Evolutionary conservation across 1,140 invertebrate genomes (phyloP), one percentile per base, ranked within the genome.

Genomic region (Phymastichus coffea): DNA sequence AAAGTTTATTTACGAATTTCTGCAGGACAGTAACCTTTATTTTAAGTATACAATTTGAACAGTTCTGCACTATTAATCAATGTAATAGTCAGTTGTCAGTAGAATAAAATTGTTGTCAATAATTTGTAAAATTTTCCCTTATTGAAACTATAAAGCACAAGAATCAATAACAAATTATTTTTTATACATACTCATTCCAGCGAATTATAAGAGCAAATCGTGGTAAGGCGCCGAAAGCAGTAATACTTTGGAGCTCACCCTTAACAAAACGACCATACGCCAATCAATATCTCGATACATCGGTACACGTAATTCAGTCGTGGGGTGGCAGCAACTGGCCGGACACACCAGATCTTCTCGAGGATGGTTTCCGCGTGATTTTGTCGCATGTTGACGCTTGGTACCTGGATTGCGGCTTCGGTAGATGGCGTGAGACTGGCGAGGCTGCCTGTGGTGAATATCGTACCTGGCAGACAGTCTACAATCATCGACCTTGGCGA

Each of bases 381-480:
- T 75, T 92, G 28, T 92, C 90, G 0, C 90, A 93, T 69, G 89
- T 91, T 25, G 90, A 93, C 69, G 88, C 89, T 1, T 92, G 89
- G 90, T 92, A 93, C 75, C 80, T 94, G 51, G 90, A 93, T 67
- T 93, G 91, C 66, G 90, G 90, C 0, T 92, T 90, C 69, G 89
- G 89, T 1, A 87, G 84, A 38, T 93, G 90, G 90, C 78, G 90
- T 7, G 88, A 89, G 62, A 77, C 74, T 2, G 85, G 79, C 0
- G 86, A 86, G 40, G 88, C 87, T 0, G 88, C 89, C 37, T 93
- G 91, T 67, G 87, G 89, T 4, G 88, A 90, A 1, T 92, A 92
- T 69, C 83, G 87, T 38, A 89, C 87, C 1, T 93, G 91, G 91
- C 90, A 92, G 71, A 88, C 86, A 49, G 85, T 92, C 1, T 93